phyloP scores from a whole-genome alignment of 1,140 invertebrate genomes.

The Hormaphis cornu region DNA sequence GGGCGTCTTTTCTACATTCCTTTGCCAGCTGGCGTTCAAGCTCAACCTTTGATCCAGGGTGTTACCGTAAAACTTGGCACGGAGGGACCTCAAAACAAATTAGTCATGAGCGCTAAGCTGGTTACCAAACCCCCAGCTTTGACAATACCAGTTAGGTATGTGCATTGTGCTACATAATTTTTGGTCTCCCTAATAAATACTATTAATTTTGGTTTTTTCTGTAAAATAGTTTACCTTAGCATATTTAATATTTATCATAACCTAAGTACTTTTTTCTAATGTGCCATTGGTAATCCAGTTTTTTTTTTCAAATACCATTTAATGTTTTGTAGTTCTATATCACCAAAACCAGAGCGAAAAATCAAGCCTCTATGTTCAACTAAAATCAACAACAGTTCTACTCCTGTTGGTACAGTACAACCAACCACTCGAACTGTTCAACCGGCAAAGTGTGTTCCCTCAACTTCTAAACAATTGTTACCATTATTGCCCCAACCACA shows the following conservation, averaged over 20 bases:
- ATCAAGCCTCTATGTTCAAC: conserved; percentile 34
- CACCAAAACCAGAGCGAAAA: conserved; percentile 36
- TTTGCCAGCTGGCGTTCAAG: conserved; percentile 46
- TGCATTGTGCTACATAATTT: not conserved
- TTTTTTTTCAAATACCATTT: too few relatives aligned
- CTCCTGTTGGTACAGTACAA: conserved; percentile 47
- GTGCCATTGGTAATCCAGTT: too few relatives aligned
- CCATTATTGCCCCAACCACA: not conserved
- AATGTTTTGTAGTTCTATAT: conserved; percentile 23
- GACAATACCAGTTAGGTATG: conserved; percentile 9
- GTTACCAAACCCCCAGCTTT: conserved; percentile 52
- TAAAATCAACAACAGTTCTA: not conserved
- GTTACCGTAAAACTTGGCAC: conserved; percentile 58
- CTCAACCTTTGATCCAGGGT: conserved; percentile 51
- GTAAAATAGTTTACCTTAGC: too few relatives aligned
- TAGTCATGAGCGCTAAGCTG: conserved; percentile 57
- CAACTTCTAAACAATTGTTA: conserved; percentile 6
- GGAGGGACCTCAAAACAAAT: conserved; percentile 53
- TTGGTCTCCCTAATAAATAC: too few relatives aligned
- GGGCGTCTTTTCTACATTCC: conserved; percentile 64
- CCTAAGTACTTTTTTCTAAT: too few relatives aligned
- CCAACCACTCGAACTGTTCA: conserved; percentile 45
- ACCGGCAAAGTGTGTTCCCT: conserved; percentile 28
- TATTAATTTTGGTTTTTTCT: too few relatives aligned
- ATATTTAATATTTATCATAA: too few relatives aligned